A percentile compares a stretch with the other conserved stretches of the same genome.
phyloP scores from a whole-genome alignment of 2,797 vertebrate species.

The Dryobates pubescens region DNA sequence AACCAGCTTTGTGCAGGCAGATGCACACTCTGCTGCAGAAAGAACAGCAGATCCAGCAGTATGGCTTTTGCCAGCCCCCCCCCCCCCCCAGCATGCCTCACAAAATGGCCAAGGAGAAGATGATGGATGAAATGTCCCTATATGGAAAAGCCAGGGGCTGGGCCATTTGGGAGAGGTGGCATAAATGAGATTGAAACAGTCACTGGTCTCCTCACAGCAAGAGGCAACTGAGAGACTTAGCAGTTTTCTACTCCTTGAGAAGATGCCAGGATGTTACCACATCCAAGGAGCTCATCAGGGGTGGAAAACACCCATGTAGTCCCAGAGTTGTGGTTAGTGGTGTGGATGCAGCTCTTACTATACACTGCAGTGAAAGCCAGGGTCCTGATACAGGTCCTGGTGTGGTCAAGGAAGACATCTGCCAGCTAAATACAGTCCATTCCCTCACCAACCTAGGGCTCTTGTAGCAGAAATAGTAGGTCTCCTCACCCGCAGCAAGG shows the following conservation, averaged over 20 bases:
- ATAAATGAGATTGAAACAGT: neutral
- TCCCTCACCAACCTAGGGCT: neutral
- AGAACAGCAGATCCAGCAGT: neutral
- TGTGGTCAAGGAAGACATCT: rapidly evolving
- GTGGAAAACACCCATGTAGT: too few relatives aligned
- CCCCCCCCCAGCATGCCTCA: neutral
- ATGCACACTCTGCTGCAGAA: neutral
- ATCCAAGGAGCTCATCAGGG: neutral
- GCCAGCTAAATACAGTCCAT: neutral
- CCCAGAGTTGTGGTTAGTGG: neutral
- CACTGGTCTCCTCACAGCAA: neutral
- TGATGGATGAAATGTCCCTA: neutral
- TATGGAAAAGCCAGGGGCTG: neutral
- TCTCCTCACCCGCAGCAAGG: neutral
- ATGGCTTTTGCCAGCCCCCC: neutral
- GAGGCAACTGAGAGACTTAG: neutral
- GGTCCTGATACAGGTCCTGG: neutral
- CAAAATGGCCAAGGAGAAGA: neutral
- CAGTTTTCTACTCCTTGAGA: neutral
- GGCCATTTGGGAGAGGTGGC: neutral
- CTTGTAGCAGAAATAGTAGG: rapidly evolving
- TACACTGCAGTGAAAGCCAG: neutral
- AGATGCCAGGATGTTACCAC: neutral
- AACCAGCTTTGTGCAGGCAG: neutral
- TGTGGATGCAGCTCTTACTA: neutral